Evolutionary conservation across 2,888 invertebrate genomes (phyloP).

Genomic region (Epirrita christyi): DNA sequence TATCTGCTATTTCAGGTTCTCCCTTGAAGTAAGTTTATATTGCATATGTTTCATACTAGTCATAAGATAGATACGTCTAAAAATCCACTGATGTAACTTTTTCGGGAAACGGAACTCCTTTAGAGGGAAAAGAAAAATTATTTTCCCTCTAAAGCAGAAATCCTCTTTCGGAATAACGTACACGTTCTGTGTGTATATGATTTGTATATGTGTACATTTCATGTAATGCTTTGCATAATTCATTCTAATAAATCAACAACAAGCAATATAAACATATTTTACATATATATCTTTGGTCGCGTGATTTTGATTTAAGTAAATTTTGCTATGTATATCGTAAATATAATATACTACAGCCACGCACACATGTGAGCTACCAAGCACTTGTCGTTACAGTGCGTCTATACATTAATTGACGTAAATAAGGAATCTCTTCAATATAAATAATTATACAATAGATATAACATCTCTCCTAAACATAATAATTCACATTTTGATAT

Average conservation of each 20-base stretch:
- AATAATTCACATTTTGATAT: conserved; percentile 75
- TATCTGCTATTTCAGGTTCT: too few relatives aligned
- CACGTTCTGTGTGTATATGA: too few relatives aligned
- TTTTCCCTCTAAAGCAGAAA: too few relatives aligned
- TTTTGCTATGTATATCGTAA: background rate
- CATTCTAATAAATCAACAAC: conserved; percentile 12
- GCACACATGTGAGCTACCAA: conserved; percentile 49
- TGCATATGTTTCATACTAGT: too few relatives aligned
- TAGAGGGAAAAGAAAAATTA: too few relatives aligned
- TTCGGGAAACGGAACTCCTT: too few relatives aligned
- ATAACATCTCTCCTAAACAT: conserved; percentile 58
- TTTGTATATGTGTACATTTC: conserved; percentile 4
- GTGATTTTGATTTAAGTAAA: conserved; percentile 17
- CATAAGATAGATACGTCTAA: too few relatives aligned
- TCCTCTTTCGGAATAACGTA: too few relatives aligned
- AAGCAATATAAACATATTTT: conserved; percentile 22
- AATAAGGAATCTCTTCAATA: conserved; percentile 78
- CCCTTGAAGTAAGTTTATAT: too few relatives aligned
- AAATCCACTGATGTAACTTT: too few relatives aligned
- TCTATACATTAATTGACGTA: conserved; percentile 80
- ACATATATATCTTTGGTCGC: conserved; percentile 35
- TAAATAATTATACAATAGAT: conserved; percentile 53
- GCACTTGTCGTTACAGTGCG: conserved; percentile 54
- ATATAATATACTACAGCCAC: conserved; percentile 27
- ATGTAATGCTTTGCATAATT: conserved; percentile 32